Conservation (phyloP, 2,888 invertebrate species). For the Lasioglossum marginatum region DNA sequence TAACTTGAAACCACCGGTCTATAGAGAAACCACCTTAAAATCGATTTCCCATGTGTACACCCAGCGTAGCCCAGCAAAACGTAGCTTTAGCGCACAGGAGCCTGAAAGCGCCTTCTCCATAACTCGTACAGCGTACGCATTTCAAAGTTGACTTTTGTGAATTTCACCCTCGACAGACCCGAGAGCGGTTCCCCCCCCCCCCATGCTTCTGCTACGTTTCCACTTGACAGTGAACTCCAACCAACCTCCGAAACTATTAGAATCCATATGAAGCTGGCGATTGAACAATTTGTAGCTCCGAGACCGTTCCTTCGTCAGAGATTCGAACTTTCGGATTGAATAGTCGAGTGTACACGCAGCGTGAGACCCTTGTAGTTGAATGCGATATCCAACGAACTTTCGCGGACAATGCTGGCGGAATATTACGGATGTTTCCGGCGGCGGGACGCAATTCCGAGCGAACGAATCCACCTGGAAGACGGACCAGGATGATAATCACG, state of each 20-base stretch:
- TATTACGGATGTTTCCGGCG: conserved; percentile 53
- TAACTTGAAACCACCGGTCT: not conserved
- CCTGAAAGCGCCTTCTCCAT: not conserved
- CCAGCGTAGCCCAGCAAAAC: not conserved
- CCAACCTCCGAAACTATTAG: too few relatives aligned
- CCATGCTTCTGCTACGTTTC: not conserved
- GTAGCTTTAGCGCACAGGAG: not conserved
- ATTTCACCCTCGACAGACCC: not conserved
- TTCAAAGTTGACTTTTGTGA: conserved; percentile 2
- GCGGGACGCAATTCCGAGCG: conserved; percentile 25
- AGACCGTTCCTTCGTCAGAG: not conserved
- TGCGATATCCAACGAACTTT: conserved; percentile 38
- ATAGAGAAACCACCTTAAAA: not conserved
- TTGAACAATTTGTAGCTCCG: not conserved
- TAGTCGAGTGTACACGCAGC: not conserved
- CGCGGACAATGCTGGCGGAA: conserved; percentile 48
- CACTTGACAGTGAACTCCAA: not conserved
- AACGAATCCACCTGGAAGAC: conserved; percentile 8
- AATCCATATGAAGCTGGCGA: not conserved
- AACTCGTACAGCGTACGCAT: not conserved
- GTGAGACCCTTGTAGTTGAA: conserved; percentile 1
- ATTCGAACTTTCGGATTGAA: not conserved
- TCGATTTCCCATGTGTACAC: not conserved
- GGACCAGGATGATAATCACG: conserved; percentile 32
- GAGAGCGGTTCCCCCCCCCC: not conserved